These are phyloP conservation scores for Aeoliscus strigatus DNA, from an alignment of 2,797 vertebrate genomes.

Conservation along the genomic window DNA sequence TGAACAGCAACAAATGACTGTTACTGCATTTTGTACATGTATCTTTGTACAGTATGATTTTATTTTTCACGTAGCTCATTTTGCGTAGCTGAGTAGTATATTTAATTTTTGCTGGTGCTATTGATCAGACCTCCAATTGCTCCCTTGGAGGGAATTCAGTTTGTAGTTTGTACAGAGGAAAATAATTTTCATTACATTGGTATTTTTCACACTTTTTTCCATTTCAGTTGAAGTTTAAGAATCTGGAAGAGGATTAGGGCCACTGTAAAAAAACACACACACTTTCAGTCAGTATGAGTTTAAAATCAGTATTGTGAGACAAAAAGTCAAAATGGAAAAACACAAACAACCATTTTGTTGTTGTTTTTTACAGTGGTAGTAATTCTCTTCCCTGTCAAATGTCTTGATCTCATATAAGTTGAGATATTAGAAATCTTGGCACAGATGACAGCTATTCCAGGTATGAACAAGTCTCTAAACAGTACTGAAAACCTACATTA, in stretches of 20 bases:
- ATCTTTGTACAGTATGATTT: slow-evolving; percentile 79
- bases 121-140: slow-evolving; percentile 54
- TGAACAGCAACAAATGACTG: slow-evolving; percentile 72
- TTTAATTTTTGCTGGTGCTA: slow-evolving; percentile 75
- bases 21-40: slow-evolving; percentile 79
- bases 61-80: slow-evolving; percentile 56
- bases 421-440: slow-evolving; percentile 7
- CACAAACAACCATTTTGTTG: too few species aligned
- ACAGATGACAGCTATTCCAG: not conserved
- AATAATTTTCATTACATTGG: slow-evolving; percentile 57
- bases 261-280: too few species aligned
- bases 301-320: too few species aligned
- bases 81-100: slow-evolving; percentile 55
- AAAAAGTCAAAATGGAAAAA: too few species aligned
- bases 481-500: slow-evolving; percentile 1
- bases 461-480: slow-evolving; percentile 2
- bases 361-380: too few species aligned
- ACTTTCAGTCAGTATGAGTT: too few species aligned
- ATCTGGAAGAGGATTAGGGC: too few species aligned
- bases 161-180: slow-evolving; percentile 74
- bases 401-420: slow-evolving; percentile 19
- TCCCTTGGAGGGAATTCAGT: slow-evolving; percentile 46
- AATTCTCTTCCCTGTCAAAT: too few species aligned
- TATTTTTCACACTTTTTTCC: slow-evolving; percentile 42
- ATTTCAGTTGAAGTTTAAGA: slow-evolving; percentile 29